Conservation (phyloP, 2,888 invertebrate genomes). For the Xestia xanthographa region DNA sequence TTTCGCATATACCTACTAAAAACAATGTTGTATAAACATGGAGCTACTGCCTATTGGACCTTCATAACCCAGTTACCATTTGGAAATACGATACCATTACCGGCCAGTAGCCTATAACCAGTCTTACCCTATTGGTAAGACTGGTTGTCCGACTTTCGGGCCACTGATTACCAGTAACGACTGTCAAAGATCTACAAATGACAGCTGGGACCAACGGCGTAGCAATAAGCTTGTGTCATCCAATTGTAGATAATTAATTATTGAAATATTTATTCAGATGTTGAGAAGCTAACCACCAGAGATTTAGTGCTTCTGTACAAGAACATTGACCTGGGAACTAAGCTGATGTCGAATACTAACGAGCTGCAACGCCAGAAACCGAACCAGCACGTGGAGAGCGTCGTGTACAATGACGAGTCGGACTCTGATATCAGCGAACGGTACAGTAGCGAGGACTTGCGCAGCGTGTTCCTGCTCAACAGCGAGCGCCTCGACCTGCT, state of each 20-base stretch:
- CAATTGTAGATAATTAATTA: conserved; percentile 4
- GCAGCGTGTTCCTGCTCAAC: conserved; percentile 77
- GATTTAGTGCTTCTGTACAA: conserved; percentile 85
- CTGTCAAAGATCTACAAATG: background rate
- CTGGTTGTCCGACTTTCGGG: background rate
- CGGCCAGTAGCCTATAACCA: too few species aligned
- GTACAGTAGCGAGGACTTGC: conserved; percentile 78
- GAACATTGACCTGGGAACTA: conserved; percentile 82
- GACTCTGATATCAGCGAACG: conserved; percentile 81
- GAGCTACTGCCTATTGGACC: background rate
- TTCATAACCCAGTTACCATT: background rate
- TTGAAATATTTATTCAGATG: conserved; percentile 65
- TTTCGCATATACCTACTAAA: too few species aligned
- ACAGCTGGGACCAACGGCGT: background rate
- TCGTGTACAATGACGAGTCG: conserved; percentile 83
- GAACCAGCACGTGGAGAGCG: conserved; percentile 84
- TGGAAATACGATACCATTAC: background rate
- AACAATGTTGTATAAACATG: background rate
- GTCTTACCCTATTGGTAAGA: too few species aligned
- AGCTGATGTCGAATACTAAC: conserved; percentile 74
- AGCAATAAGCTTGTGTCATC: background rate
- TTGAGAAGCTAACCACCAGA: conserved; percentile 75
- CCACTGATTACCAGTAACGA: background rate
- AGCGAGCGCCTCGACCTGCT: conserved; percentile 81
- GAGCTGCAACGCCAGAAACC: conserved; percentile 69